Percentiles rank a stretch among this genome's conserved stretches.
Evolutionary conservation across 2,888 invertebrate genomes (phyloP).

Genomic region (Perdita meconis): DNA sequence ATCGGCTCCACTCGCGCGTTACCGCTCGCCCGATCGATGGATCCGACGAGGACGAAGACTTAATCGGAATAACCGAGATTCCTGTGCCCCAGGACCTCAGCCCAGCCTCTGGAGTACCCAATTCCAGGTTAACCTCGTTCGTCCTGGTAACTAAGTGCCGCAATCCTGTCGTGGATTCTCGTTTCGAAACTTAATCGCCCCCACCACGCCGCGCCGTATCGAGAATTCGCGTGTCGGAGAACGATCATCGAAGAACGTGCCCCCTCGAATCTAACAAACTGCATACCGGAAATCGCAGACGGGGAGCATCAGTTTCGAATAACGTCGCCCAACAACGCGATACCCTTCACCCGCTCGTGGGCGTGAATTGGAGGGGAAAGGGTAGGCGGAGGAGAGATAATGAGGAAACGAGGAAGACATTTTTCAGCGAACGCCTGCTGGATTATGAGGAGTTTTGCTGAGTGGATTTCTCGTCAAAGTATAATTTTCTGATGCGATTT

Average conservation of each 20-base stretch:
- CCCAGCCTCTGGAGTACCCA: conserved; percentile 62
- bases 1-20: conserved; percentile 13
- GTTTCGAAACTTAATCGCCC: conserved; percentile 69
- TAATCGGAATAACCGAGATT: conserved; percentile 77
- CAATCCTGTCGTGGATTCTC: conserved; percentile 74
- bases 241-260: conserved; percentile 37
- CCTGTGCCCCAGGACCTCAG: conserved; percentile 65
- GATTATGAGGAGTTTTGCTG: background rate
- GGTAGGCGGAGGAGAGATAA: background rate
- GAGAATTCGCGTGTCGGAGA: conserved; percentile 50
- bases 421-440: conserved; percentile 2
- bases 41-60: conserved; percentile 63
- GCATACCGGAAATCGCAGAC: background rate
- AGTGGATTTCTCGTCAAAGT: background rate
- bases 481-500: too few relatives aligned
- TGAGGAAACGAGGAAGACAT: background rate
- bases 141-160: conserved; percentile 73
- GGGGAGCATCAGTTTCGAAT: conserved; percentile 10
- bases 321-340: conserved; percentile 25
- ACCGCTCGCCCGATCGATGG: conserved; percentile 32
- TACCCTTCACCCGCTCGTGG: conserved; percentile 17
- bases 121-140: conserved; percentile 77
- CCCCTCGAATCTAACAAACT: conserved; percentile 47
- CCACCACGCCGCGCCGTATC: conserved; percentile 39
- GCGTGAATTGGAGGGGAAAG: background rate